Conservation (phyloP, 1,140 invertebrate species). For the Euwallacea similis region DNA sequence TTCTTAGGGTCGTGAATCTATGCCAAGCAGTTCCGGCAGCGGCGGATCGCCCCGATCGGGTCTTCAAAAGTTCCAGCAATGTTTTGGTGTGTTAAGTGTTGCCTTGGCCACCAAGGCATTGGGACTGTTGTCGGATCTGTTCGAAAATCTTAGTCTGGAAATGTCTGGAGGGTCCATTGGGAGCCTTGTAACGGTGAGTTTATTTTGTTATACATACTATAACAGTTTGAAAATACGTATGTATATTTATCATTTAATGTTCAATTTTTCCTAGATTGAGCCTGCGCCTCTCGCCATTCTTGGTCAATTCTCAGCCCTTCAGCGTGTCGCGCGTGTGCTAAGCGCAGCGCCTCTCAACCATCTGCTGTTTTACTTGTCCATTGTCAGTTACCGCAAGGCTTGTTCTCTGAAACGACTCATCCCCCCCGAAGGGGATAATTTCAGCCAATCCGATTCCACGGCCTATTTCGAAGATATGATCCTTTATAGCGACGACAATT, state of each 20-base stretch:
- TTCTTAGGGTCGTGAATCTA: conserved; percentile 57
- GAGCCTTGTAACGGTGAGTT: conserved; percentile 41
- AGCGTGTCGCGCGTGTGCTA: conserved; percentile 68
- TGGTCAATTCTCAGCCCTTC: conserved; percentile 65
- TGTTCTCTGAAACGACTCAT: conserved; percentile 80
- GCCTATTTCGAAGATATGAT: conserved; percentile 92
- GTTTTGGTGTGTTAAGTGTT: conserved; percentile 80
- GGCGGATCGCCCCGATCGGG: conserved; percentile 48
- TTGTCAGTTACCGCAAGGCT: conserved; percentile 87
- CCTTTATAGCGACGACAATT: conserved; percentile 86
- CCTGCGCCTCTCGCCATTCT: conserved; percentile 62
- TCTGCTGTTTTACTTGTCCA: conserved; percentile 82
- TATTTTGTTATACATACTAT: not conserved
- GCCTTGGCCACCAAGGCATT: conserved; percentile 76
- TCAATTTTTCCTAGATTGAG: conserved; percentile 50
- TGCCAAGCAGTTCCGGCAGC: conserved; percentile 36
- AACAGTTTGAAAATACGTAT: not conserved
- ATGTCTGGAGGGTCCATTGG: conserved; percentile 46
- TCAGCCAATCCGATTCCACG: conserved; percentile 86
- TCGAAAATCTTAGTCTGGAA: conserved; percentile 69
- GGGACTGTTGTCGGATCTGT: conserved; percentile 64
- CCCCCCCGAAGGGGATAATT: conserved; percentile 73
- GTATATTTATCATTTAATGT: not conserved
- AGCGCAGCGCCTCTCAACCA: conserved; percentile 71
- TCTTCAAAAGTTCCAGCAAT: conserved; percentile 64